Conservation (phyloP, 2,888 invertebrate species). For the Chrysolina americana region DNA sequence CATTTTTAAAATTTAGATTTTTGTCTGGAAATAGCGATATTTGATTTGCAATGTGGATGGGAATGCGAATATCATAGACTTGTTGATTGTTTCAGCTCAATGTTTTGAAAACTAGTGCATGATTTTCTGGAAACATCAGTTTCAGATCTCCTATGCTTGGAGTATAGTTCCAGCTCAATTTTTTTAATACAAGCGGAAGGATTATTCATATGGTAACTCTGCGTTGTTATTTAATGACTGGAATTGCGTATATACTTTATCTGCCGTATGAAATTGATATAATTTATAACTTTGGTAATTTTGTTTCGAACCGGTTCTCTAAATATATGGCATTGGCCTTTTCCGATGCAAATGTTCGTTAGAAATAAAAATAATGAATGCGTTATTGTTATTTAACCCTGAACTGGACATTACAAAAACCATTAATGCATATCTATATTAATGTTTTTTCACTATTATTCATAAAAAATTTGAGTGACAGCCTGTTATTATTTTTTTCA, state of each 20-base stretch:
- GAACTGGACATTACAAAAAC: not conserved
- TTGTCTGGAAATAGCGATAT: not conserved
- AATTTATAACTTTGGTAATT: conserved; percentile 1
- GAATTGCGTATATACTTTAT: not conserved
- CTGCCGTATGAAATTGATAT: not conserved
- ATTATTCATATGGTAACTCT: no score
- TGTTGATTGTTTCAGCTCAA: no score
- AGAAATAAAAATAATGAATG: conserved; percentile 4
- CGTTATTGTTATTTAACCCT: not conserved
- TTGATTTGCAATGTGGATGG: no score
- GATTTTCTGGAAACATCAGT: no score
- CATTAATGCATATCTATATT: not conserved
- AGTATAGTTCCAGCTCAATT: no score
- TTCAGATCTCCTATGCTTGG: no score
- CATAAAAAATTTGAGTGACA: not conserved
- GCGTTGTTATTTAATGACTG: no score
- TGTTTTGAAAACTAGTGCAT: no score
- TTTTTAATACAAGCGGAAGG: no score
- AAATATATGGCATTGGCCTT: not conserved
- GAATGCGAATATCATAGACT: no score
- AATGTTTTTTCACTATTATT: not conserved
- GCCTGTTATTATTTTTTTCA: not conserved
- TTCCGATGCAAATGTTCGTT: not conserved
- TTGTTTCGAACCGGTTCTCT: not conserved
- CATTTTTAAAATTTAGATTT: not conserved